A percentile compares a stretch with the other conserved stretches of the same genome.
phyloP scores from a whole-genome alignment of 2,797 vertebrate genomes.

The Ptychadena robeensis region DNA sequence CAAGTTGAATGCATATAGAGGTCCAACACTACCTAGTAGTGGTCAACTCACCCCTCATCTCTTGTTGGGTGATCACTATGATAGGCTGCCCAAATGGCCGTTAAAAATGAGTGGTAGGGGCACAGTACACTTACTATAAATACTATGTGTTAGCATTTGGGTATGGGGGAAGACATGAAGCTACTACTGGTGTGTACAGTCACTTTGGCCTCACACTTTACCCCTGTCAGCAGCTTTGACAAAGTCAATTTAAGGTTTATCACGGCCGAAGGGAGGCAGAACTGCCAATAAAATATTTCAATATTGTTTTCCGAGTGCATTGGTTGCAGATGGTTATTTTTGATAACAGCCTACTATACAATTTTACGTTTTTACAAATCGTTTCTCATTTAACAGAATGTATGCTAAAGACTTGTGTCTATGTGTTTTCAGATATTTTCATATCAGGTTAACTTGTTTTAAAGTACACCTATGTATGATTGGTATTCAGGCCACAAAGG shows the following conservation, averaged over 20 bases:
- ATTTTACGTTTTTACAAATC: background rate
- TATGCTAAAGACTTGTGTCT: background rate
- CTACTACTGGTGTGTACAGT: background rate
- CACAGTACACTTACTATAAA: too few relatives aligned
- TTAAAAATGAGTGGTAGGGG: too few relatives aligned
- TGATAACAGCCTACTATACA: background rate
- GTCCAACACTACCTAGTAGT: background rate
- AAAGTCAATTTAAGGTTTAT: background rate
- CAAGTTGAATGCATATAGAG: too few relatives aligned
- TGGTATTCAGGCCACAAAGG: background rate
- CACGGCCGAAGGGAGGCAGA: background rate
- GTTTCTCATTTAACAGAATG: background rate
- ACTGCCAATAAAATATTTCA: background rate
- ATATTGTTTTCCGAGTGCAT: background rate
- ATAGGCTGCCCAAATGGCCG: too few relatives aligned
- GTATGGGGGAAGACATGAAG: background rate
- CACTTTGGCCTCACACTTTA: background rate
- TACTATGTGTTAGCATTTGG: background rate
- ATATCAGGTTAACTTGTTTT: slow-evolving; percentile 2
- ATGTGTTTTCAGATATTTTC: background rate
- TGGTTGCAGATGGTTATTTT: background rate
- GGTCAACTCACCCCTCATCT: too few relatives aligned
- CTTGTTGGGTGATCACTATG: too few relatives aligned
- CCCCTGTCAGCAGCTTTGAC: background rate
- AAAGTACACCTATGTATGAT: background rate